Conservation (phyloP, 2,888 invertebrate species). For the Platerodrilus igneus region DNA sequence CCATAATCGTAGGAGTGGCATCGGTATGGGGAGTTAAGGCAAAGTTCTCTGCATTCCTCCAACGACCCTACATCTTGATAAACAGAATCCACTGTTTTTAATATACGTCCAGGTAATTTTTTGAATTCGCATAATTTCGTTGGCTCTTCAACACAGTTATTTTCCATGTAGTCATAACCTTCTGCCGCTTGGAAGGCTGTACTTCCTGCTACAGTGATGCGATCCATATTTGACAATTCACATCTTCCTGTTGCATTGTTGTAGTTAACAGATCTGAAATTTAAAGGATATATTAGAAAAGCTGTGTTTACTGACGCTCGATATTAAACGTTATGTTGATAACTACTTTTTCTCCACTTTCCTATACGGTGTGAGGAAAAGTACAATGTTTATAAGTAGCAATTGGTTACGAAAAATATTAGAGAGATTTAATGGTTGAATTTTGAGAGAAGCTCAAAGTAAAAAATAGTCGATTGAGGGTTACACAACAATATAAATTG, state of each 20-base stretch:
- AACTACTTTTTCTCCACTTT: background rate
- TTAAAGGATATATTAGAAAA: no score
- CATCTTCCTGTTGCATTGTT: constrained; percentile 80
- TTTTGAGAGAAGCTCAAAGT: no score
- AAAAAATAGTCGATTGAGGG: no score
- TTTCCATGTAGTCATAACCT: constrained; percentile 78
- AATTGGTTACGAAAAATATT: no score
- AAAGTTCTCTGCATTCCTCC: constrained; percentile 84
- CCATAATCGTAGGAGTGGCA: constrained; percentile 94
- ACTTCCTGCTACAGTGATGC: constrained; percentile 80
- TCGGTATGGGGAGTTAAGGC: constrained; percentile 82
- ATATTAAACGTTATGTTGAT: background rate
- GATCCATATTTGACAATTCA: constrained; percentile 86
- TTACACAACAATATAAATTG: no score
- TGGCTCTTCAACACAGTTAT: constrained; percentile 92
- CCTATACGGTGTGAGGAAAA: background rate
- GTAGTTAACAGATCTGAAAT: constrained; percentile 83
- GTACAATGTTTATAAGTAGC: no score
- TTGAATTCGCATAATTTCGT: constrained; percentile 92
- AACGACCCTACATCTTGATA: constrained; percentile 83
- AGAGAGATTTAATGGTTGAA: no score
- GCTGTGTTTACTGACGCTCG: background rate
- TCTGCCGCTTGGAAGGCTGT: constrained; percentile 59
- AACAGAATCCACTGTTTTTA: constrained; percentile 91
- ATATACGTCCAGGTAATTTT: constrained; percentile 76